Base-by-base conservation (phyloP, 1,140 invertebrate species). In the Phenacoccus solenopsis region DNA sequence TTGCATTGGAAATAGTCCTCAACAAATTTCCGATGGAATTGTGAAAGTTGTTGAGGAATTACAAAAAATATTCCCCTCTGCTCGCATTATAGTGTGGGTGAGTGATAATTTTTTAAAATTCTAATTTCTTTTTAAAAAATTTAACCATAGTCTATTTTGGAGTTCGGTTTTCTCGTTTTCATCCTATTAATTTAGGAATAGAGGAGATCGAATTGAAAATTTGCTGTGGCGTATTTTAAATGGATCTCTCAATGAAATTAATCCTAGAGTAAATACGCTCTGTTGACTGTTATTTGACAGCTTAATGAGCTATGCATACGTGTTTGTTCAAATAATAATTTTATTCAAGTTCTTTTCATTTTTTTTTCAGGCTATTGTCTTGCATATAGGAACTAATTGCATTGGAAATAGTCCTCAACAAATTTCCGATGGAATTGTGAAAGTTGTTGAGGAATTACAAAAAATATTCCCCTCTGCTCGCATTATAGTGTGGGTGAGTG, bases 171-270 rank as follows among this genome's bases (percentile, higher is more conserved):
- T 9, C 76, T 84, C 73, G 74, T 28, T 68, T 74, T 75, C 92
- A 94, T 79, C 89, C 88, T 76, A 82, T 94, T 71, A 94, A 94
- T 79, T 94, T 95, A 81, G 91, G 92, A 73, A 92, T 96, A 76
- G 90, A 72, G 88, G 86, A 70, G 93, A 96, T 80, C 83, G 88
- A 79, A 91, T 90, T 25, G 87, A 95, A 79, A 86, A 96, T 84
- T 85, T 94, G 16, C 80, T 96, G 20, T 96, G 93, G 93, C 83
- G 93, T 76, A 85, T 95, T 28, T 80, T 85, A 76, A 91, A 94
- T 82, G 92, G 92, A 70, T 92, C 91, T 80, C 79, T 96, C 74
- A 91, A 95, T 76, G 84, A 88, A 80, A 86, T 94, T 69, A 85
- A 88, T 78, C 91, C 92, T 21, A 95, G 94, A 83, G 90, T 92